These are phyloP conservation scores for Peromyscus nudipes DNA, from an alignment of 2,797 vertebrate genomes.

Conservation along the genomic window DNA sequence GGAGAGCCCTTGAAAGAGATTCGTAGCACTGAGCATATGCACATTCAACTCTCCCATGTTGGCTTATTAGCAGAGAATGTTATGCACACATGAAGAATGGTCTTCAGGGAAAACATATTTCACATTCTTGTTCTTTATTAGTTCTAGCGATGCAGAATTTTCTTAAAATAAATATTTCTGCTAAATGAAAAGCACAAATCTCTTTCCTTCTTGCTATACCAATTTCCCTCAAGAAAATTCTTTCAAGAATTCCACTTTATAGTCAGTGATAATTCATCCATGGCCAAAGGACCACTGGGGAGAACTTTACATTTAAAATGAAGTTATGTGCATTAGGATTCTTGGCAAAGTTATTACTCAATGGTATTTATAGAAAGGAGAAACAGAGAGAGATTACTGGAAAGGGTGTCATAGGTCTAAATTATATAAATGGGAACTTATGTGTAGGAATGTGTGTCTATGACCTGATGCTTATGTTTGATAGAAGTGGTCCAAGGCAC, in stretches of 20 bases:
- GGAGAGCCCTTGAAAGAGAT: neutral
- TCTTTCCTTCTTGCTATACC: neutral
- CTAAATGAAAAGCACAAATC: constrained; percentile 71
- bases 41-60: neutral
- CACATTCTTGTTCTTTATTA: constrained; percentile 14
- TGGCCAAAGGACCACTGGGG: neutral
- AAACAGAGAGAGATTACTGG: neutral
- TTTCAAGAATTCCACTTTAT: constrained; percentile 32
- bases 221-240: constrained; percentile 41
- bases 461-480: neutral
- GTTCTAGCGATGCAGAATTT: constrained; percentile 20
- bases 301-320: constrained; percentile 60
- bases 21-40: rapidly evolving
- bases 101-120: constrained; percentile 52
- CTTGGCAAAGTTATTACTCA: constrained; percentile 49
- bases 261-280: constrained; percentile 24
- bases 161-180: neutral
- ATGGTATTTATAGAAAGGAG: constrained; percentile 34
- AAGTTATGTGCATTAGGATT: constrained; percentile 38
- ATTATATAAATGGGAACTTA: neutral
- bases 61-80: neutral
- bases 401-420: neutral
- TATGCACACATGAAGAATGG: neutral
- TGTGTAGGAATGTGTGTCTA: neutral
- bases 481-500: neutral